These are phyloP conservation scores for Macaria notata DNA, from an alignment of 2,888 invertebrate species.

Conservation along the genomic window DNA sequence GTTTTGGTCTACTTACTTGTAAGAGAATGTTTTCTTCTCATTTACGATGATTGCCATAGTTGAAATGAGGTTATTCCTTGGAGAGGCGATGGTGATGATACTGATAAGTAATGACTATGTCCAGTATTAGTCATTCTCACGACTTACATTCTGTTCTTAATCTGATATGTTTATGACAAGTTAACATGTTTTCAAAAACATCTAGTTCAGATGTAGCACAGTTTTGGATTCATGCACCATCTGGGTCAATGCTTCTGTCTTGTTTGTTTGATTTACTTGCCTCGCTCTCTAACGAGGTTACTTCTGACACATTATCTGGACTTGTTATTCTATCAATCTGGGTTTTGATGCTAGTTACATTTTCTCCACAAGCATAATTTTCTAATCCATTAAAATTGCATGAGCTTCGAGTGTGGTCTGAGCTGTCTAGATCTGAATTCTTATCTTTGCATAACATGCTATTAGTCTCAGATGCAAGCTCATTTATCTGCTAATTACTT, in stretches of 20 bases:
- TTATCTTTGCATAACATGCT: too few species aligned
- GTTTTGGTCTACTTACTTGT: too few species aligned
- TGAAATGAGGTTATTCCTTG: too few species aligned
- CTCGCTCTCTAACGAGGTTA: constrained; percentile 9
- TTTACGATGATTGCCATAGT: too few species aligned
- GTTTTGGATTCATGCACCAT: constrained; percentile 14
- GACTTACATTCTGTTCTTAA: neutral
- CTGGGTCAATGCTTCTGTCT: constrained; percentile 20
- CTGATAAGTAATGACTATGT: neutral
- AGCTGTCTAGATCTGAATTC: too few species aligned
- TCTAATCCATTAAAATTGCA: neutral
- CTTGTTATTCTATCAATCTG: constrained; percentile 11
- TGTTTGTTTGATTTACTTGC: constrained; percentile 13
- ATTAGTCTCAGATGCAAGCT: too few species aligned
- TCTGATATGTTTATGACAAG: neutral
- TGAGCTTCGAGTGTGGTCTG: neutral
- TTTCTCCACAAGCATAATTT: neutral
- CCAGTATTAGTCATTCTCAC: neutral
- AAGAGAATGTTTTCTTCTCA: too few species aligned
- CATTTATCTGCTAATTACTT: constrained; percentile 1
- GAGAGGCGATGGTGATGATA: too few species aligned
- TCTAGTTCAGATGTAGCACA: neutral
- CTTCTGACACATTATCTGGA: constrained; percentile 7
- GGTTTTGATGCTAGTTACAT: constrained; percentile 2
- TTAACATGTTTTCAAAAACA: neutral